phyloP scores from a whole-genome alignment of 2,113 vertebrate species.

The Phyllostomus discolor region DNA sequence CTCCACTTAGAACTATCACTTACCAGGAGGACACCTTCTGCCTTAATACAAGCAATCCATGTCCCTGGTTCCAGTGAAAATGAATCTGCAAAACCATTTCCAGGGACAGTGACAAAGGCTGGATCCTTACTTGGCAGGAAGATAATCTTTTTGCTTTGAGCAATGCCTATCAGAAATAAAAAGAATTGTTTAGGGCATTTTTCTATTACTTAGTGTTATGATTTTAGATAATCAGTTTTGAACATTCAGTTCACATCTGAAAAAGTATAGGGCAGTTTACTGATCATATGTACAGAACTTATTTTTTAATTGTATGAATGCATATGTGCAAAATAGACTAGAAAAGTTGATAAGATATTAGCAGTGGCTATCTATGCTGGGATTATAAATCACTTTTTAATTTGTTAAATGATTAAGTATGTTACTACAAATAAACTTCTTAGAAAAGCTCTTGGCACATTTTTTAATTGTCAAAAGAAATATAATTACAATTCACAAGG shows the following conservation, averaged over 20 bases:
- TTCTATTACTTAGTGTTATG: neutral
- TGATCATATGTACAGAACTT: neutral
- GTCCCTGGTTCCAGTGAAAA: conserved; percentile 87
- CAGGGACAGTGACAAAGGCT: conserved; percentile 90
- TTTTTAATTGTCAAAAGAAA: neutral
- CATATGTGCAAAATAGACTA: neutral
- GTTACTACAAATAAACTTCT: neutral
- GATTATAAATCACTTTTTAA: neutral
- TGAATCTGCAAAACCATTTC: conserved; percentile 85
- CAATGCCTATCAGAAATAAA: conserved; percentile 78
- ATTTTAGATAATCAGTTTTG: neutral
- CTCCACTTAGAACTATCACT: conserved; percentile 67
- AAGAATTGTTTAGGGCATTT: neutral
- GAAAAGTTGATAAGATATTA: neutral
- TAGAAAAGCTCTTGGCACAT: neutral
- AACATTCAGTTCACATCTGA: neutral
- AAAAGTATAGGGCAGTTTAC: neutral
- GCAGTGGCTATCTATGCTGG: neutral
- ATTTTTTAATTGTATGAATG: neutral
- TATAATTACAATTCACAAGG: neutral
- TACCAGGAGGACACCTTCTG: conserved; percentile 92
- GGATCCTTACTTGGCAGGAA: conserved; percentile 88
- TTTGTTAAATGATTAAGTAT: neutral
- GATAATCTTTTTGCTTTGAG: conserved; percentile 87
- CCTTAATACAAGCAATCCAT: conserved; percentile 88